Base-by-base conservation (phyloP, 2,797 vertebrate species). In the Micrastur ruficollis region DNA sequence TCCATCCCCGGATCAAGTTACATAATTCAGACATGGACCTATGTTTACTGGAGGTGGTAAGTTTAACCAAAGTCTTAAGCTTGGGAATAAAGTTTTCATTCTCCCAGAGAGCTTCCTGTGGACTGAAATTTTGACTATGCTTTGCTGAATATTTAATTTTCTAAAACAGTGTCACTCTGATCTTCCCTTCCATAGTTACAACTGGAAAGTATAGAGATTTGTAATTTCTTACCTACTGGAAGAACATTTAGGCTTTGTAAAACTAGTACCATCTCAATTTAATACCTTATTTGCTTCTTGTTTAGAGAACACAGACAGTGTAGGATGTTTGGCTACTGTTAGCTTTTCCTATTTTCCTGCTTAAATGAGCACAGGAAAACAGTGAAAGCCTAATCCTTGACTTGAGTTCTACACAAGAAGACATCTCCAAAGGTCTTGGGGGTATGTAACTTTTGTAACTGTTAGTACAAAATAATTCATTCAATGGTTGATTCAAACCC, bases 11-110 rank as follows among this genome's bases (percentile, higher is more conserved):
- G 40, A 46, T 59, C 52, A 44, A 71, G n/a, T 52, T 34, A 63
- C 6, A 11, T 19, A 72, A 75, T 0, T 0, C 38, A 83, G 46
- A 56, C 0, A 0, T 26, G 20, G 14, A 58, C 32, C 36, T 52
- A 3, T 27, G 36, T 17, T 34, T 42, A 20, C 12, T 72, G 25
- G 27, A 93, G 34, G 15, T 49, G 42, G 4, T 36, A 52, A 65
- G 19, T 72, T 74, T 63, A 93, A 55, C 27, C 56, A 14, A 79
- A 85, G 5, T 55, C 67, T 84, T 27, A 55, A 31, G 36, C 50
- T 61, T 84, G 22, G 9, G 29, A 92, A 84, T 63, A 42, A 89
- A 75, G 26, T 73, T 38, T 75, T 73, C 38, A 62, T 31, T 73
- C 7, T 25, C 21, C 23, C 32, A 42, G 19, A 46, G 14, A 34